phyloP scores from a whole-genome alignment of 2,888 invertebrate species.

The Cephus rjabovi region DNA sequence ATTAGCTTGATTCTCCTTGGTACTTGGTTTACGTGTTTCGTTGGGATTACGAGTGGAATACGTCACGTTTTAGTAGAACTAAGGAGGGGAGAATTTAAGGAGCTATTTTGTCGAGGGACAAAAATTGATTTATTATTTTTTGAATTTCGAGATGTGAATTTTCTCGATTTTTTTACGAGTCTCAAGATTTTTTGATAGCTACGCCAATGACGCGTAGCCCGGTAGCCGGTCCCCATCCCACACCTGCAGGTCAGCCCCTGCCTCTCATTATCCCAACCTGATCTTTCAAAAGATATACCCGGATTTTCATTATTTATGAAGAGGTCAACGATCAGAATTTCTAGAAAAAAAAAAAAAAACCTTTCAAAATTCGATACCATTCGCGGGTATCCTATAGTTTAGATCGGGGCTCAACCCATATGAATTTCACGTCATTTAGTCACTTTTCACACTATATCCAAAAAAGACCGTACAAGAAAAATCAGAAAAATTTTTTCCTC shows the following conservation, averaged over 20 bases:
- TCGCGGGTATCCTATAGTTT: not conserved
- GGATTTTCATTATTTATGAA: conserved; percentile 63
- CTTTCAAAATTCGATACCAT: conserved; percentile 4
- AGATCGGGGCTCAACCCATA: not conserved
- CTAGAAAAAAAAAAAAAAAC: conserved; percentile 27
- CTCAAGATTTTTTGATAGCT: conserved; percentile 43
- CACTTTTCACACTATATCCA: not conserved
- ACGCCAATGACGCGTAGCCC: conserved; percentile 64
- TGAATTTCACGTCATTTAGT: not conserved
- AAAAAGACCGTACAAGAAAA: not conserved
- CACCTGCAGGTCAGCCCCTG: conserved; percentile 63
- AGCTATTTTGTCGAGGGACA: not conserved
- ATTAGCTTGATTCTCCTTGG: not conserved
- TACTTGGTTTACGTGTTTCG: not conserved
- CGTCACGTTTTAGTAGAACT: not conserved
- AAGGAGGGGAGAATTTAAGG: not conserved
- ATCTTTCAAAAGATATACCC: conserved; percentile 63
- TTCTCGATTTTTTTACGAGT: not conserved
- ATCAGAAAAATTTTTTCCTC: not conserved
- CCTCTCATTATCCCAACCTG: conserved; percentile 65
- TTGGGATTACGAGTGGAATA: not conserved
- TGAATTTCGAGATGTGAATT: not conserved
- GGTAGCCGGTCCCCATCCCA: conserved; percentile 63
- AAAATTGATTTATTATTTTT: not conserved
- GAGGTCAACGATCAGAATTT: conserved; percentile 57